These are phyloP conservation scores for Peromyscus aztecus DNA, from an alignment of 2,797 vertebrate species.

Conservation along the genomic window DNA sequence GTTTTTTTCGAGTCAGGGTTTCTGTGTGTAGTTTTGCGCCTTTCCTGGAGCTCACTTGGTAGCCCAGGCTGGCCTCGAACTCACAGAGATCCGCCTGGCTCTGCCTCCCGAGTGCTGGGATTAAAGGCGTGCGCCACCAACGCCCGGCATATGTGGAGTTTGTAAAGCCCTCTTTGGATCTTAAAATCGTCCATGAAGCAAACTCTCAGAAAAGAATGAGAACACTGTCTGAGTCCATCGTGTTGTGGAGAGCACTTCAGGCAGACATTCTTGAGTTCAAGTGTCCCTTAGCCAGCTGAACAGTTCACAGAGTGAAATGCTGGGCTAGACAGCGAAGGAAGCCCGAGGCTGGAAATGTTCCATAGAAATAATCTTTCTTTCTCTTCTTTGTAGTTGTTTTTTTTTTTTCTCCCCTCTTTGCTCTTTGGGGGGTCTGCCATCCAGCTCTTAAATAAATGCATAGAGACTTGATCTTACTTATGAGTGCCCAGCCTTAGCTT, in stretches of 20 bases:
- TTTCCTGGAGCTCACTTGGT: too few relatives aligned
- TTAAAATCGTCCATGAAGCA: constrained; percentile 19
- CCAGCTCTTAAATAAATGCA: not conserved
- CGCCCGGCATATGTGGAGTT: too few relatives aligned
- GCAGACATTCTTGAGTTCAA: not conserved
- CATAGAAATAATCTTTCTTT: not conserved
- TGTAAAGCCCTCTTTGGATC: not conserved
- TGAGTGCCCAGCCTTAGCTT: not conserved
- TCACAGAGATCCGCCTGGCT: too few relatives aligned
- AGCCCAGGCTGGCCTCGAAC: too few relatives aligned
- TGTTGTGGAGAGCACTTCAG: not conserved
- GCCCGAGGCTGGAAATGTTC: not conserved
- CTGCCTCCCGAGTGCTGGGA: too few relatives aligned
- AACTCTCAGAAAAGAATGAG: not conserved
- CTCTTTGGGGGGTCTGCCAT: not conserved
- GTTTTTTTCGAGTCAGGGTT: too few relatives aligned
- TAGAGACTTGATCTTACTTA: not conserved
- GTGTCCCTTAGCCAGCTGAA: not conserved
- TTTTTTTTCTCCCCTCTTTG: not conserved
- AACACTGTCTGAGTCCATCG: not conserved
- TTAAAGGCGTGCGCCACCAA: too few relatives aligned
- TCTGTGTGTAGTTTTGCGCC: too few relatives aligned
- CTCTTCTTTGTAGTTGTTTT: not conserved
- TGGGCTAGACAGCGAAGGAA: not conserved
- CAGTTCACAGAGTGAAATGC: not conserved